Conservation (phyloP, 2,113 vertebrate genomes). For the Sakesphorus luctuosus region DNA sequence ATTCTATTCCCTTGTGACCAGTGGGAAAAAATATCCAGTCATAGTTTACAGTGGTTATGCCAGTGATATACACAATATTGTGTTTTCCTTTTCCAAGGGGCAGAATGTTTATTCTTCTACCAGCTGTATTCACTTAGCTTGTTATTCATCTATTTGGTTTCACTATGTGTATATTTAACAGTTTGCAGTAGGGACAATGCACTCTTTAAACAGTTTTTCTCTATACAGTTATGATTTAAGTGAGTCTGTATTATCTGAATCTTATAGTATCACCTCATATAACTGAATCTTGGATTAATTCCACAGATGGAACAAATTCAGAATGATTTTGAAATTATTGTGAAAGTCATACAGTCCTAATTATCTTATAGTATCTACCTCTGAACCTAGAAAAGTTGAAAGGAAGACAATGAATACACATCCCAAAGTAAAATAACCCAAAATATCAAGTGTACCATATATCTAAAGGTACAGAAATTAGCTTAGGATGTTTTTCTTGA, state of each 20-base stretch:
- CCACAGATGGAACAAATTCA: slow-evolving; percentile 3
- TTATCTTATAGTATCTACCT: not conserved
- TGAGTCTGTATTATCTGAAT: not conserved
- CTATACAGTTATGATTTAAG: not conserved
- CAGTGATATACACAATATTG: not conserved
- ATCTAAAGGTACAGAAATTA: slow-evolving; percentile 8
- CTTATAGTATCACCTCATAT: not conserved
- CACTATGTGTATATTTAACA: not conserved
- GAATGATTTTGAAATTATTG: not conserved
- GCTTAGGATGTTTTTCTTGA: not conserved
- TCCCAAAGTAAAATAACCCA: not conserved
- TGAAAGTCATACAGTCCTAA: not conserved
- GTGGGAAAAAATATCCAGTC: not conserved
- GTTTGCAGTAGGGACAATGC: not conserved
- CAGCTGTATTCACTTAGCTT: slow-evolving; percentile 60
- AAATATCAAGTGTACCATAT: not conserved
- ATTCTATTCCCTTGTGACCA: slow-evolving; percentile 40
- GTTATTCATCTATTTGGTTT: slow-evolving; percentile 42
- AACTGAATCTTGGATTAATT: not conserved
- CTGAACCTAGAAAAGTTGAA: slow-evolving; percentile 1
- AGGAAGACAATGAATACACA: not conserved
- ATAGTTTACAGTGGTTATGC: slow-evolving; percentile 44
- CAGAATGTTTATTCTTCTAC: slow-evolving; percentile 47
- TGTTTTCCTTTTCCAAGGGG: slow-evolving; percentile 37
- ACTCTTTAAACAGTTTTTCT: slow-evolving; percentile 11